Conservation (phyloP, 2,888 invertebrate genomes). For the Cepaea hortensis region DNA sequence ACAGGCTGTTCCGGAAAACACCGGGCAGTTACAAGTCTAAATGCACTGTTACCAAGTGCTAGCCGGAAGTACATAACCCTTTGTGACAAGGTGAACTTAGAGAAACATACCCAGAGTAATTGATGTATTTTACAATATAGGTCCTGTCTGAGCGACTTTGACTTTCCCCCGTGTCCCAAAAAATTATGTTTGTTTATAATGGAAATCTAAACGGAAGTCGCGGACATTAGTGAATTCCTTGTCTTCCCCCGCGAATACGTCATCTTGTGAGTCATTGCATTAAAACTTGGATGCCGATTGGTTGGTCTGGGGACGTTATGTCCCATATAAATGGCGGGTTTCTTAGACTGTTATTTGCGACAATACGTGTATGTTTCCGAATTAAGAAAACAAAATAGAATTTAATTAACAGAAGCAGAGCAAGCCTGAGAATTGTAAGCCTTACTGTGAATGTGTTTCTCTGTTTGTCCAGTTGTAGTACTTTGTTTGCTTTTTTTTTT, state of each 20-base stretch:
- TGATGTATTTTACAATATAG: background rate
- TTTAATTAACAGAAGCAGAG: background rate
- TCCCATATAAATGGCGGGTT: background rate
- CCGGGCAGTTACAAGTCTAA: too few species aligned
- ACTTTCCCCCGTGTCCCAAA: background rate
- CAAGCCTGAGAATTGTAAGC: conserved; percentile 2
- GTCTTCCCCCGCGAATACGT: background rate
- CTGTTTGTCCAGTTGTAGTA: background rate
- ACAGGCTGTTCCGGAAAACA: too few species aligned
- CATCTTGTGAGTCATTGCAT: background rate
- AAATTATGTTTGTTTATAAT: background rate
- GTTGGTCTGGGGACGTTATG: background rate
- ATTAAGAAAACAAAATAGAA: background rate
- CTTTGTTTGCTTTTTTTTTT: background rate
- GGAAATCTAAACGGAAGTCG: background rate
- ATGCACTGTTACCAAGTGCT: too few species aligned
- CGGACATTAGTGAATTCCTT: background rate
- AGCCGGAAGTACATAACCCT: background rate
- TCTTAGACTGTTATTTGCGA: background rate
- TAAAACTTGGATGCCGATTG: conserved; percentile 12
- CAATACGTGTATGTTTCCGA: background rate
- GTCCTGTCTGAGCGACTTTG: background rate
- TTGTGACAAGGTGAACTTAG: background rate
- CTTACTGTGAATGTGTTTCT: background rate
- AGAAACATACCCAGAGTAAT: background rate